Evolutionary conservation across 2,888 invertebrate genomes (phyloP).

Genomic region (Aspidapion aeneum): DNA sequence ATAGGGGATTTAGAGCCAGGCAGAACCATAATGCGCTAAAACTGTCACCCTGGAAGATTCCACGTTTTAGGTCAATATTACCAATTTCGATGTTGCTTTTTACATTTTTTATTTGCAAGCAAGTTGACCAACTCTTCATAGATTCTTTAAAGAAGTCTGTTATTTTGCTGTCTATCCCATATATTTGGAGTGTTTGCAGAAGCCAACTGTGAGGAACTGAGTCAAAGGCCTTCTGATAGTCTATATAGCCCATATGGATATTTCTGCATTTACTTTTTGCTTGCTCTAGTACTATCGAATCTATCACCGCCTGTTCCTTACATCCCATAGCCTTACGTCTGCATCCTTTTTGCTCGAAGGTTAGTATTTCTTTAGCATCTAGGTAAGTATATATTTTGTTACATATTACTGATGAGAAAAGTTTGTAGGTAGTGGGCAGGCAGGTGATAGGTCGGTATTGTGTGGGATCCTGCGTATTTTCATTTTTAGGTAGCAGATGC

Average conservation of each 20-base stretch:
- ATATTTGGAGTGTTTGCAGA: background rate
- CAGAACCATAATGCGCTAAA: background rate
- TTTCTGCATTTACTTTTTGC: background rate
- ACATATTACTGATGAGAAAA: background rate
- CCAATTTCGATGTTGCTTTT: no score
- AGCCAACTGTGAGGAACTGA: background rate
- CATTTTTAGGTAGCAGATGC: background rate
- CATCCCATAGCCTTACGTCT: background rate
- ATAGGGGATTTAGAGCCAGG: background rate
- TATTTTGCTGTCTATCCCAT: no score
- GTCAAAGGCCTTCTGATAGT: background rate
- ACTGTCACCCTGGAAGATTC: background rate
- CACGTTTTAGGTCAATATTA: no score
- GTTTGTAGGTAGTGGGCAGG: background rate
- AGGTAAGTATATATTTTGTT: background rate
- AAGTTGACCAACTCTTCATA: no score
- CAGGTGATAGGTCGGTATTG: background rate
- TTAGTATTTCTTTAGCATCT: background rate
- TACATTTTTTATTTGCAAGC: background rate
- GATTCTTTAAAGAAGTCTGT: no score
- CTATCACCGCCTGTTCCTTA: background rate
- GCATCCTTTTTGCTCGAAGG: background rate
- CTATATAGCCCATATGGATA: background rate
- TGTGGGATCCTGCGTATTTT: background rate
- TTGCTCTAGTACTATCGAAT: background rate